phyloP scores from a whole-genome alignment of 2,888 invertebrate species.

The Cephus pygmeus region DNA sequence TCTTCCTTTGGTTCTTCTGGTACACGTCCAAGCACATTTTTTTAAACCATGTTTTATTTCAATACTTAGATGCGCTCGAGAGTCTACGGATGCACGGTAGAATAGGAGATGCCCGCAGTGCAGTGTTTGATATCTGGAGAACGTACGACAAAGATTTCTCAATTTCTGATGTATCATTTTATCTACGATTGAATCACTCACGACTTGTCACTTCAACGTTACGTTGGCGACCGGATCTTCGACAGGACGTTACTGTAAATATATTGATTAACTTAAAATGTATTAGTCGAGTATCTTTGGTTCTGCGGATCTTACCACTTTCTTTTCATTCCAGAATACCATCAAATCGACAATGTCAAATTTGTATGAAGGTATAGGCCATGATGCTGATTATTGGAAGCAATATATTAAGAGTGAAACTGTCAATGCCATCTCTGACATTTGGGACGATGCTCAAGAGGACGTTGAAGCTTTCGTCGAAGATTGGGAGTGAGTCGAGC shows the following conservation, averaged over 20 bases:
- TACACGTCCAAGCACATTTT: background rate
- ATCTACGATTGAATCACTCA: conserved; percentile 85
- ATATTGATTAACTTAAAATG: background rate
- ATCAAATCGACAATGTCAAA: conserved; percentile 64
- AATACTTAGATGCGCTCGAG: conserved; percentile 71
- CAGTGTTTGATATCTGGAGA: conserved; percentile 82
- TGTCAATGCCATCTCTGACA: conserved; percentile 73
- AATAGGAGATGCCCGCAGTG: conserved; percentile 82
- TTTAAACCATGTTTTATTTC: background rate
- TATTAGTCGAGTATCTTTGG: no score
- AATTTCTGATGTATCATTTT: conserved; percentile 82
- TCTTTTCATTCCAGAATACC: conserved; percentile 57
- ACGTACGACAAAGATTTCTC: conserved; percentile 81
- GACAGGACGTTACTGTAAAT: conserved; percentile 70
- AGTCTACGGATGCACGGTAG: conserved; percentile 79
- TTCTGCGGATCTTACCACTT: background rate
- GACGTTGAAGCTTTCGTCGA: conserved; percentile 77
- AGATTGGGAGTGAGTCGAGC: conserved; percentile 71
- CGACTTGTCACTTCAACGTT: conserved; percentile 83
- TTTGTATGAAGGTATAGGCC: conserved; percentile 67
- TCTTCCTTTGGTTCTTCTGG: background rate
- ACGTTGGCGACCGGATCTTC: conserved; percentile 83
- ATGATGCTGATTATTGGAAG: conserved; percentile 72
- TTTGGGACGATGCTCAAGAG: conserved; percentile 82
- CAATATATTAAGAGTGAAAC: conserved; percentile 78